Evolutionary conservation across 2,113 vertebrate genomes (phyloP), one percentile per base, ranked within the genome.

Genomic region (Cyprinodon brontotheroides): DNA sequence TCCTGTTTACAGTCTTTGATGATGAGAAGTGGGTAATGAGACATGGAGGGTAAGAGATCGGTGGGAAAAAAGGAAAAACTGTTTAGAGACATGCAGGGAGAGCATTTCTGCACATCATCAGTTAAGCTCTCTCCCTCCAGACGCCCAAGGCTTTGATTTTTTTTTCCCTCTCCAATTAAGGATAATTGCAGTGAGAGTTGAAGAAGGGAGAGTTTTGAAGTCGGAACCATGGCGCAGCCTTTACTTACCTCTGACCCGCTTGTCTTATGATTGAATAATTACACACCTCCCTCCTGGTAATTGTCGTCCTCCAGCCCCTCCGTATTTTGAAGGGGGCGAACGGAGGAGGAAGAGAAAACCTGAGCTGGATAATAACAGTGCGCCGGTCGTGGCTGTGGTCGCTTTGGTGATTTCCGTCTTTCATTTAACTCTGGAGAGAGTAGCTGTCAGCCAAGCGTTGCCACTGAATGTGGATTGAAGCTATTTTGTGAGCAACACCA

Each of bases 261-360:
- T 90, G 89, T 92, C 86, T 86, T 50, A 73, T 62, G 79, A 90
- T 94, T 90, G 85, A 94, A 93, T 94, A 94, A 94, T 93, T 92
- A 91, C 87, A 92, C 86, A 72, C 77, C 71, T 75, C 84, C 83
- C 72, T 92, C 89, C 79, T 89, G 89, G 87, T 91, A 93, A 93
- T 92, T 94, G 90, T 93, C 90, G 87, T 85, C 87, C 86, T 87
- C 63, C 63, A 88, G 79, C 63, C 78, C 79, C 78, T 89, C 77
- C 37, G 43, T 87, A 87, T 92, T 91, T 91, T 92, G 89, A 88
- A 87, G 85, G 84, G 50, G 75, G 80, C 53, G 60, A 68, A 77
- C 82, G 66, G 57, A 63, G 71, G 66, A 79, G 85, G 77, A 75
- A 87, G 83, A 84, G 80, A 89, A 89, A 88, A 89, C 80, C 82